Conservation (phyloP, 2,113 vertebrate genomes). For the Naja naja region DNA sequence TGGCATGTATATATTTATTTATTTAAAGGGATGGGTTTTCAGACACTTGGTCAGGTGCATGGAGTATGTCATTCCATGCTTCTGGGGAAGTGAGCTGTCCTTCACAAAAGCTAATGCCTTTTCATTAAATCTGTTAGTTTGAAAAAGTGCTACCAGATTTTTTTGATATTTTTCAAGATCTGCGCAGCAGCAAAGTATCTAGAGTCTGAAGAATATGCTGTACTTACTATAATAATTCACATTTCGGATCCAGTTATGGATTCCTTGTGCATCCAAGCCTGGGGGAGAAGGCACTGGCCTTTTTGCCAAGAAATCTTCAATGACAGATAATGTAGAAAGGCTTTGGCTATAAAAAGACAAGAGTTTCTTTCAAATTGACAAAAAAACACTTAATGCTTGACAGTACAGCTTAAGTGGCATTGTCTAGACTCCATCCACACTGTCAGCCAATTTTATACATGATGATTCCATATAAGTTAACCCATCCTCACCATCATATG, state of each 20-base stretch:
- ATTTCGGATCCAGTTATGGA: conserved; percentile 89
- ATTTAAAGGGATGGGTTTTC: not conserved
- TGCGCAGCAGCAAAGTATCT: conserved; percentile 7
- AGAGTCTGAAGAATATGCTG: conserved; percentile 6
- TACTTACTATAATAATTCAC: conserved; percentile 95
- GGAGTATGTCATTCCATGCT: not conserved
- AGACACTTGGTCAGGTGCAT: not conserved
- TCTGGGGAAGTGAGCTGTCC: not conserved
- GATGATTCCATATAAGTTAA: not conserved
- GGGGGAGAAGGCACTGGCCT: conserved; percentile 77
- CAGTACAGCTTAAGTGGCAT: conserved; percentile 16
- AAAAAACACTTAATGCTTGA: not conserved
- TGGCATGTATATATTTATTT: no score
- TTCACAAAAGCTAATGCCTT: not conserved
- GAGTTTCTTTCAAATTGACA: conserved; percentile 44
- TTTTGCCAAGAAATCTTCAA: conserved; percentile 93
- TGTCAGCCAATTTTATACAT: not conserved
- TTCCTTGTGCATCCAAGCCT: conserved; percentile 72
- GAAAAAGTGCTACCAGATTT: not conserved
- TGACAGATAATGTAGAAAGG: conserved; percentile 93
- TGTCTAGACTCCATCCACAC: not conserved
- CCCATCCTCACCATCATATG: not conserved
- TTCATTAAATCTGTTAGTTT: not conserved
- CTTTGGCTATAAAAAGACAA: conserved; percentile 84
- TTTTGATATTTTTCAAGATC: not conserved